phyloP scores from a whole-genome alignment of 2,797 vertebrate genomes.

The Enoplosus armatus region DNA sequence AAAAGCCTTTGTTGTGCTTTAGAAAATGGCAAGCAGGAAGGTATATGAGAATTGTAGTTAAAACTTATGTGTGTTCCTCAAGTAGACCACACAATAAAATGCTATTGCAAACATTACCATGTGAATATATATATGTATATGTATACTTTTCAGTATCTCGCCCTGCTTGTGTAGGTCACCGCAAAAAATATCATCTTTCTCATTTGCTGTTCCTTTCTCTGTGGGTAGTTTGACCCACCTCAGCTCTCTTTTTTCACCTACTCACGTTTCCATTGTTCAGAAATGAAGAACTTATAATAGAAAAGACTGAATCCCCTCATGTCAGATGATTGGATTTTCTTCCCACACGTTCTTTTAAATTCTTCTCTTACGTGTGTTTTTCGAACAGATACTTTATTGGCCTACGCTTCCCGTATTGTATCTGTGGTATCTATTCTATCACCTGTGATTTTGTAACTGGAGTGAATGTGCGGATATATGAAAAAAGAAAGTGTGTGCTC shows the following conservation, averaged over 20 bases:
- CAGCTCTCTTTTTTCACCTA: constrained; percentile 34
- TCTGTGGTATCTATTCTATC: background rate
- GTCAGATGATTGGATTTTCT: background rate
- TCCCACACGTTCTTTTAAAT: background rate
- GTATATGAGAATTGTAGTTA: background rate
- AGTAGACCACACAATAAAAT: background rate
- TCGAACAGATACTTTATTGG: background rate
- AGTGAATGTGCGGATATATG: background rate
- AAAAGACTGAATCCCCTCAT: background rate
- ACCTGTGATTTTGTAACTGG: background rate
- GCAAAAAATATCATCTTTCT: background rate
- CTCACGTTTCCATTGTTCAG: constrained; percentile 37
- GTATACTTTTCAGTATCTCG: background rate
- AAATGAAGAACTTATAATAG: constrained; percentile 24
- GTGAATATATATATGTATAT: background rate
- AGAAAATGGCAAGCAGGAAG: background rate
- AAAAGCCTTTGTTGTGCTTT: background rate
- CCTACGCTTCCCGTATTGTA: background rate
- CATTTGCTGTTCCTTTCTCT: constrained; percentile 26
- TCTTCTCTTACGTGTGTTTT: background rate
- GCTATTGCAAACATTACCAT: background rate
- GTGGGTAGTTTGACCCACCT: constrained; percentile 14
- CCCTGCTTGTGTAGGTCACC: background rate
- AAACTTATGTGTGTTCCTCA: background rate
- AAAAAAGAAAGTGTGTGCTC: background rate